A percentile compares a stretch with the other conserved stretches of the same genome.
These are phyloP conservation scores for Hydrocynus forskahlii DNA, from an alignment of 2,797 vertebrate species.

Conservation along the genomic window DNA sequence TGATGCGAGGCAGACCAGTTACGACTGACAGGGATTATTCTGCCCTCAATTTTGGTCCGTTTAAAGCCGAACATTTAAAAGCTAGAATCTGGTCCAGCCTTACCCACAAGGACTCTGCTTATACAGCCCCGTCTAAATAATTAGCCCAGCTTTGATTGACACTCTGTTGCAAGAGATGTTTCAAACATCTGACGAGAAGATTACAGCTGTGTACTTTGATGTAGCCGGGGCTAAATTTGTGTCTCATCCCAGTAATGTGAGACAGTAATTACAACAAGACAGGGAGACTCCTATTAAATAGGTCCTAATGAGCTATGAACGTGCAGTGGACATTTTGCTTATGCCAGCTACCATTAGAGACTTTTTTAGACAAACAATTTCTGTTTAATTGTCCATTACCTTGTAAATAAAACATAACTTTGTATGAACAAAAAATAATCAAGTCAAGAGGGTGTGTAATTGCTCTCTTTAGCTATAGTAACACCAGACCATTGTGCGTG, in stretches of 20 bases:
- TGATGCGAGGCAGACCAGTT: constrained; percentile 60
- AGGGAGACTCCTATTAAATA: constrained; percentile 2
- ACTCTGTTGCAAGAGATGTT: constrained; percentile 42
- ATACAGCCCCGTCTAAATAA: constrained; percentile 55
- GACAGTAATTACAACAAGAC: constrained; percentile 12
- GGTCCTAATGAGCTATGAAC: constrained; percentile 5
- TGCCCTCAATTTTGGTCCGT: constrained; percentile 52
- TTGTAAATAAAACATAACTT: constrained; percentile 19
- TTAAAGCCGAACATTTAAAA: constrained; percentile 60
- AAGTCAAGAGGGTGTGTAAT: constrained; percentile 12
- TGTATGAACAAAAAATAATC: constrained; percentile 24
- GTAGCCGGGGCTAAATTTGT: constrained; percentile 20
- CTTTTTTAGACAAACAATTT: constrained; percentile 11
- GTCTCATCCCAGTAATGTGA: not conserved
- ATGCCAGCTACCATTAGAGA: not conserved
- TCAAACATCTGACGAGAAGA: constrained; percentile 37
- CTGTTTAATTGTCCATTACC: constrained; percentile 4
- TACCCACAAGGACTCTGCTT: constrained; percentile 47
- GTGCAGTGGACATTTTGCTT: constrained; percentile 12
- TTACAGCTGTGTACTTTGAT: constrained; percentile 32
- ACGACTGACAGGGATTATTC: constrained; percentile 59
- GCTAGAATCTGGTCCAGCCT: constrained; percentile 49
- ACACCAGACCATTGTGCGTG: constrained; percentile 7
- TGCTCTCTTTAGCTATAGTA: constrained; percentile 4
- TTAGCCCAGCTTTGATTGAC: constrained; percentile 54